These are phyloP conservation scores for Paramacrobiotus metropolitanus DNA, from an alignment of 1,140 invertebrate species.

Conservation along the genomic window DNA sequence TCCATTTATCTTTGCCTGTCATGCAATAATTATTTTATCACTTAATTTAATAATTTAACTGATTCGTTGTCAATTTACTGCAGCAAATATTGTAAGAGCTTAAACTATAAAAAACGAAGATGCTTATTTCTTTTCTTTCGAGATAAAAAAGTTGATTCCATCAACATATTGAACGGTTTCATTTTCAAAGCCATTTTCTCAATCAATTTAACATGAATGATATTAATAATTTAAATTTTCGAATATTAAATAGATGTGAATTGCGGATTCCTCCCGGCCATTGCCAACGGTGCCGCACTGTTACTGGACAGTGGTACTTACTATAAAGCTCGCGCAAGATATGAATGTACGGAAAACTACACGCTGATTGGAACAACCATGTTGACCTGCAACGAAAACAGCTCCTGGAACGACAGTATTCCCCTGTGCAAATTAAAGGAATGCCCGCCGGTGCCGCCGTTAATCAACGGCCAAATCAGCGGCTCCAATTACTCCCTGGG, in stretches of 20 bases:
- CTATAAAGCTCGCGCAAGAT: background rate
- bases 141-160: no score
- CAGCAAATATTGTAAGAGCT: background rate
- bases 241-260: conserved; percentile 1
- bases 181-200: no score
- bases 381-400: conserved; percentile 1
- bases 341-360: background rate
- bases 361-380: background rate
- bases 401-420: background rate
- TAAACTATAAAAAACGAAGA: no score
- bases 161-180: no score
- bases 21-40: background rate
- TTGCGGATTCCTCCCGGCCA: background rate
- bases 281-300: background rate
- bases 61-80: background rate
- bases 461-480: background rate
- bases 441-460: background rate
- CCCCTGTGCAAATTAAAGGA: background rate
- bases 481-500: background rate
- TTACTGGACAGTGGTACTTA: background rate
- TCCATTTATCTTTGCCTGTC: background rate
- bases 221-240: no score
- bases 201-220: no score
- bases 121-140: no score
- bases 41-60: background rate